Evolutionary conservation across 92 coral and sea anemone genomes (phyloP).

Genomic region (Epizoanthus ramosus): DNA sequence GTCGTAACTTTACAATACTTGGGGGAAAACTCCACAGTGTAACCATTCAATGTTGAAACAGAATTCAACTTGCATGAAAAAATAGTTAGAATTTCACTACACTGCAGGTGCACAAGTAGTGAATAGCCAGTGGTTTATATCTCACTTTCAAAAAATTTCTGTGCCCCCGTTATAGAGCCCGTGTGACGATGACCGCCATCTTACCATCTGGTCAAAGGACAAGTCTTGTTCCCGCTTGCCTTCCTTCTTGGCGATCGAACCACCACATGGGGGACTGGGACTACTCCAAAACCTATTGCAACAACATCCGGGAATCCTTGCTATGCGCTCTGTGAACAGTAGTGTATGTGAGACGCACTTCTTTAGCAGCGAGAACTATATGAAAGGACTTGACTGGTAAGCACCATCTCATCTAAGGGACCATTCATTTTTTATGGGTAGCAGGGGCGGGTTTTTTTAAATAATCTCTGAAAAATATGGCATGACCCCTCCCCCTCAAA

Average conservation of each 20-base stretch:
- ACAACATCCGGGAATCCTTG: conserved; percentile 81
- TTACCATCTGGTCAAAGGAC: conserved; percentile 88
- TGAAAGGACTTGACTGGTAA: conserved; percentile 95
- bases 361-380: conserved; percentile 90
- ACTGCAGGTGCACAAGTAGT: no score
- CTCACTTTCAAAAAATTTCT: background rate
- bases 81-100: no score
- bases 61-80: no score
- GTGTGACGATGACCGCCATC: conserved; percentile 92
- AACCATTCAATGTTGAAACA: no score
- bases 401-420: conserved; percentile 8
- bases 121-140: no score
- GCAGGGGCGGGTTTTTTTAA: no score
- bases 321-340: conserved; percentile 42
- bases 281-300: conserved; percentile 71
- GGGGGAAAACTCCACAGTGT: no score
- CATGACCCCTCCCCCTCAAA: no score
- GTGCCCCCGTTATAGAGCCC: conserved; percentile 68
- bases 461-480: no score
- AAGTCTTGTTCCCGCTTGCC: conserved; percentile 92
- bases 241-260: conserved; percentile 89
- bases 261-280: conserved; percentile 95
- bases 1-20: no score
- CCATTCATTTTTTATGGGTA: no score
- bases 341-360: conserved; percentile 70